Evolutionary conservation across 1,140 invertebrate genomes (phyloP), one percentile per base, ranked within the genome.

Genomic region (Monomorium pharaonis): DNA sequence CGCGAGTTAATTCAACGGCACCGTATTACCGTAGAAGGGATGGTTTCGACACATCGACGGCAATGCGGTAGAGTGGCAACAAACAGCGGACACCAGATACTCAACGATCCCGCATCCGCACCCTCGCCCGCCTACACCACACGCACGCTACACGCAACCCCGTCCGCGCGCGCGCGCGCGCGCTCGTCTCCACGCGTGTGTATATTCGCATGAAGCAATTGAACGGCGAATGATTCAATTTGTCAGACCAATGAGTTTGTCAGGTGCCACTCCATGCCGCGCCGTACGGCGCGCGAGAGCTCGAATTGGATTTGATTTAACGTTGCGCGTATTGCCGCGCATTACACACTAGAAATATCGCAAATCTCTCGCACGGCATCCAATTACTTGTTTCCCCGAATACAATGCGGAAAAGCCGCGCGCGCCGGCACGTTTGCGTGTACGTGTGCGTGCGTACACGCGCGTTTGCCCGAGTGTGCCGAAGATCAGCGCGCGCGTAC

Each of bases 181-280:
- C 33, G 24, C 33, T 21, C 9, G 14, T 33, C 21, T 72, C 51
- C 27, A 86, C 44, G n/a, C 47, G 63, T 16, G 65, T 72, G 10
- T 72, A 87, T 92, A 93, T 92, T 91, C 92, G 91, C 86, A 91
- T 91, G 92, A 88, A 94, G 94, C 94, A 94, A 95, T 95, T 94
- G 94, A 95, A 95, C 94, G 92, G 93, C 94, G 94, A 95, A 95
- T 95, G 94, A 95, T 95, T 95, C 93, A 95, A 95, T 95, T 95
- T 94, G 93, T 94, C 94, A 94, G 94, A 93, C 94, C 94, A 95
- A 95, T 94, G 94, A 94, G 94, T 95, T 95, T 94, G 94, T 94
- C 94, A 95, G 94, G 94, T 95, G 94, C 92, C 93, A 95, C 94
- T 95, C 92, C 88, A 94, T 92, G 93, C 92, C 91, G 91, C 87